phyloP scores from a whole-genome alignment of 1,140 invertebrate genomes.

The Nasonia giraulti region DNA sequence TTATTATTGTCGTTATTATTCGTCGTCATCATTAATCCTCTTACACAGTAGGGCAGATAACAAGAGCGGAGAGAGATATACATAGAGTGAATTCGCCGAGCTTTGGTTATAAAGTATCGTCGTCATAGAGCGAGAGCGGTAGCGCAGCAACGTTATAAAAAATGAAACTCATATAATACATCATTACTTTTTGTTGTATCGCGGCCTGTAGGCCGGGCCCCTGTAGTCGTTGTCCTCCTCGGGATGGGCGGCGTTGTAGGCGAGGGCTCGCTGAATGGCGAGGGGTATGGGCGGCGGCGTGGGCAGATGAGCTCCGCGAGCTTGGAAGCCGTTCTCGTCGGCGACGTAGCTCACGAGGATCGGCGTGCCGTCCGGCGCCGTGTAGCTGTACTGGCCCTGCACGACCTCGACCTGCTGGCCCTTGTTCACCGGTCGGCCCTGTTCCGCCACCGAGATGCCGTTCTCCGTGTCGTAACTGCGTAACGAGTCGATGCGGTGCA shows the following conservation, averaged over 20 bases:
- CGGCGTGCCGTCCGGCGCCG: slow-evolving; percentile 85
- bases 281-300: slow-evolving; percentile 84
- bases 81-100: background rate
- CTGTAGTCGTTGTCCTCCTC: slow-evolving; percentile 63
- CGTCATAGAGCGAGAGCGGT: background rate
- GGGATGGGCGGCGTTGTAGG: slow-evolving; percentile 71
- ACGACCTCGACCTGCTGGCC: slow-evolving; percentile 76
- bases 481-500: background rate
- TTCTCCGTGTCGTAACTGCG: slow-evolving; percentile 75
- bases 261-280: slow-evolving; percentile 71
- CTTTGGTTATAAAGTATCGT: background rate
- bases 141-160: background rate
- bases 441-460: slow-evolving; percentile 73
- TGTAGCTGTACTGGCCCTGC: slow-evolving; percentile 87
- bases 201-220: background rate
- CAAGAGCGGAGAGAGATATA: background rate
- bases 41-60: background rate
- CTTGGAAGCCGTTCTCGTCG: slow-evolving; percentile 85
- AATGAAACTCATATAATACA: background rate
- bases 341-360: slow-evolving; percentile 86
- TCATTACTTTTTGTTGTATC: slow-evolving; percentile 17
- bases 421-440: slow-evolving; percentile 77
- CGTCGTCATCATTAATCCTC: background rate
- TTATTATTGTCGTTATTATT: slow-evolving; percentile 1
- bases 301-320: slow-evolving; percentile 84